Evolutionary conservation across 2,797 vertebrate species (phyloP).

Genomic region (Limosa lapponica): DNA sequence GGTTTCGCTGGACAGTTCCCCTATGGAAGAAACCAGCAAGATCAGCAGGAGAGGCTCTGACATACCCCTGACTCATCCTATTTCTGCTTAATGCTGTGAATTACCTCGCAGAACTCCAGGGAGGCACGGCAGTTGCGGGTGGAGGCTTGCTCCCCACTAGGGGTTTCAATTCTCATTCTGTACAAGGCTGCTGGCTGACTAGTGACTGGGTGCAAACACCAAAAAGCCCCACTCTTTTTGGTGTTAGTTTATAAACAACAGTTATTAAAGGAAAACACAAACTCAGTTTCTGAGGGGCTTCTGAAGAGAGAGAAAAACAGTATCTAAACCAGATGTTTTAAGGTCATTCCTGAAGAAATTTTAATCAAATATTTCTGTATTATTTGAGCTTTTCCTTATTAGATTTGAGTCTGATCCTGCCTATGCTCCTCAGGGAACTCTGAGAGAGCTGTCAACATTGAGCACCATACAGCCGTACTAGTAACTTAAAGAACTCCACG

Average conservation of each 20-base stretch:
- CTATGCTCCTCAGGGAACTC: not conserved
- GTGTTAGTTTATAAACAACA: not conserved
- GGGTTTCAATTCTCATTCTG: not conserved
- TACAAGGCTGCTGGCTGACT: not conserved
- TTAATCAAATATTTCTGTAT: not conserved
- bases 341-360: not conserved
- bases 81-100: not conserved
- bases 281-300: not conserved
- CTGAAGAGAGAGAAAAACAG: not conserved
- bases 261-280: not conserved
- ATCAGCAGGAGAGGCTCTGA: not conserved
- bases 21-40: not conserved
- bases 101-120: not conserved
- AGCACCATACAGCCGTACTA: not conserved
- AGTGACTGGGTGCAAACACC: not conserved
- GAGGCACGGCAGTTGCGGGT: not conserved
- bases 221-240: not conserved
- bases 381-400: not conserved
- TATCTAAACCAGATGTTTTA: not conserved
- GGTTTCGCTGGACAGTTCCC: not conserved
- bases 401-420: not conserved
- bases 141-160: not conserved
- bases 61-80: not conserved
- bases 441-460: not conserved
- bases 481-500: not conserved